Percentiles rank a stretch among this genome's conserved stretches.
Conservation (phyloP, 2,113 vertebrate genomes). For the Heterotis niloticus region DNA sequence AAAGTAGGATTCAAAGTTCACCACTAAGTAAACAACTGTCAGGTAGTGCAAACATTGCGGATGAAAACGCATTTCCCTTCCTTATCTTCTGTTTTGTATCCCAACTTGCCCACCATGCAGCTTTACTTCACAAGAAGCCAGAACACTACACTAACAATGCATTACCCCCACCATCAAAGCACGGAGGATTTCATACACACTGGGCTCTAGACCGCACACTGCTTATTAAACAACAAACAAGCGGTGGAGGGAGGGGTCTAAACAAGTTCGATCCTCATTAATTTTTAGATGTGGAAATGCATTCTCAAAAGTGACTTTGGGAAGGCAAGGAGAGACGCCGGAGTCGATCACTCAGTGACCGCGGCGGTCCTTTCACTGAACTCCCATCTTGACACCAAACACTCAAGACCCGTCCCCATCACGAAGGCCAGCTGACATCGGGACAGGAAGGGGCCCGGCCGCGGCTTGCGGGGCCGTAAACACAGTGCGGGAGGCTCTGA, state of each 20-base stretch:
- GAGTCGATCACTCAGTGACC: too few relatives aligned
- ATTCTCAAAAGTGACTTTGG: neutral
- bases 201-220: neutral
- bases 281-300: neutral
- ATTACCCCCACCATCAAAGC: too few relatives aligned
- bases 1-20: too few relatives aligned
- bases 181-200: too few relatives aligned
- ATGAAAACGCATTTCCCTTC: too few relatives aligned
- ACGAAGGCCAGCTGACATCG: neutral
- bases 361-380: neutral
- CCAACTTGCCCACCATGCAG: too few relatives aligned
- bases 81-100: too few relatives aligned
- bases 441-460: slow-evolving; percentile 7
- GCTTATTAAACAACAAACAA: slow-evolving; percentile 35
- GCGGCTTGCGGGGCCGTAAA: neutral
- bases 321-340: neutral
- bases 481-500: neutral
- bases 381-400: neutral
- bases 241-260: neutral
- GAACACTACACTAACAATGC: too few relatives aligned
- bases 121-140: too few relatives aligned
- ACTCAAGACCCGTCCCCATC: neutral
- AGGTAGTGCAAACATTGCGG: too few relatives aligned
- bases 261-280: neutral
- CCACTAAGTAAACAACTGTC: too few relatives aligned